Evolutionary conservation across 2,113 vertebrate genomes (phyloP).

Genomic region (Equus quagga): DNA sequence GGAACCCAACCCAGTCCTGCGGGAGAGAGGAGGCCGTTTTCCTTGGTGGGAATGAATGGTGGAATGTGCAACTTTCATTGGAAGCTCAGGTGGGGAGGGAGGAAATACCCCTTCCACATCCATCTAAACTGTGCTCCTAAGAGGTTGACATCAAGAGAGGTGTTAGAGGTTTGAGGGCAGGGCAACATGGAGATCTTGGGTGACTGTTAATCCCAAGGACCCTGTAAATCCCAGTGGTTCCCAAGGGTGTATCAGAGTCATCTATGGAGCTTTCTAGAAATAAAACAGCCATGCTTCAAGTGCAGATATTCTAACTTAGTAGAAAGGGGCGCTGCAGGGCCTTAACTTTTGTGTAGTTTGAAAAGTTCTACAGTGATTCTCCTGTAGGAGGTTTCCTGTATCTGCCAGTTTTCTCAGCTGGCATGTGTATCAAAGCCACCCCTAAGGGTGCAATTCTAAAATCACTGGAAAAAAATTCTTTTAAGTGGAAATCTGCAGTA

Average conservation of each 20-base stretch:
- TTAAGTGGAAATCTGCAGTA: background rate
- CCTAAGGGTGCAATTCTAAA: background rate
- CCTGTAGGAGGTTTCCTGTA: background rate
- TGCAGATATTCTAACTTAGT: background rate
- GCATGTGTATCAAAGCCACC: background rate
- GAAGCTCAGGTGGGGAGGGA: background rate
- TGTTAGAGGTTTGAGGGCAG: background rate
- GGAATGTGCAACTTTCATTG: background rate
- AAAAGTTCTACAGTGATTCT: background rate
- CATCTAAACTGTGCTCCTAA: background rate
- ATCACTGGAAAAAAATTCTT: background rate
- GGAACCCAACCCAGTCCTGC: too few relatives aligned
- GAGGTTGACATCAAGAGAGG: background rate
- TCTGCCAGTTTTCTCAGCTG: background rate
- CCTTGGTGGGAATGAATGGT: background rate
- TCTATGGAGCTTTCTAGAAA: background rate
- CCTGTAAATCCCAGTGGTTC: background rate
- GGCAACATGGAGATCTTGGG: fast-evolving
- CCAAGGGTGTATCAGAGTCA: background rate
- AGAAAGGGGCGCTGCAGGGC: too few relatives aligned
- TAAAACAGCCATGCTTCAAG: background rate
- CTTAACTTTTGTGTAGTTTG: background rate
- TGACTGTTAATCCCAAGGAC: background rate
- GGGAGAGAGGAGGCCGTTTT: background rate
- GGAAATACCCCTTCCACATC: background rate